These are phyloP conservation scores for Rotaria socialis DNA, from an alignment of 2,888 invertebrate species.

Conservation along the genomic window DNA sequence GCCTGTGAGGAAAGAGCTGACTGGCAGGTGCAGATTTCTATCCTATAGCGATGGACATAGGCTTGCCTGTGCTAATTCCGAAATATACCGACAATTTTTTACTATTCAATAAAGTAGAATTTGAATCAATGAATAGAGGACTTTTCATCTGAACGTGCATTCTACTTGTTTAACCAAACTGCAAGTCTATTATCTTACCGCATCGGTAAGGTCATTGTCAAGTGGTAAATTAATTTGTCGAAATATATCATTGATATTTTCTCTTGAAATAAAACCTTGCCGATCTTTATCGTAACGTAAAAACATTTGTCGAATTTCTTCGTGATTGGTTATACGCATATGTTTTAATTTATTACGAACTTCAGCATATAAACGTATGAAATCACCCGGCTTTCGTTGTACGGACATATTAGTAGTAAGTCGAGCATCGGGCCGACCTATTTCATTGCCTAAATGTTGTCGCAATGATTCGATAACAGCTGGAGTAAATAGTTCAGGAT, in stretches of 20 bases:
- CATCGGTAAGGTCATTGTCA: slow-evolving; percentile 56
- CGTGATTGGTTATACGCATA: slow-evolving; percentile 55
- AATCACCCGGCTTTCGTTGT: slow-evolving; percentile 52
- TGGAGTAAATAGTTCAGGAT: slow-evolving; percentile 55
- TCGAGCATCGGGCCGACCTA: slow-evolving; percentile 40
- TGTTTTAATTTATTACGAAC: slow-evolving; percentile 58
- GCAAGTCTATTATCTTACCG: slow-evolving; percentile 50
- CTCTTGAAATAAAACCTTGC: slow-evolving; percentile 55
- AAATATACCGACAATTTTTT: no score
- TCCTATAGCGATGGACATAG: no score
- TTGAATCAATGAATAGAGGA: no score
- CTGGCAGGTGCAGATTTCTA: no score
- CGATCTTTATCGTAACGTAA: slow-evolving; percentile 55
- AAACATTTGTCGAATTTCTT: slow-evolving; percentile 56
- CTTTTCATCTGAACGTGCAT: no score
- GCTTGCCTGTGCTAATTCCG: no score
- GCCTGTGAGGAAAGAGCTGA: no score
- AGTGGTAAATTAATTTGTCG: slow-evolving; percentile 55
- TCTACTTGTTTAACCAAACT: no score
- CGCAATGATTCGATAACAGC: slow-evolving; percentile 39
- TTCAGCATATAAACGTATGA: slow-evolving; percentile 54
- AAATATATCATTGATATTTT: slow-evolving; percentile 56
- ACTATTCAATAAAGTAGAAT: no score
- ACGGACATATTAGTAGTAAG: slow-evolving; percentile 24
- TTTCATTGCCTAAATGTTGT: slow-evolving; percentile 38